A percentile compares a stretch with the other conserved stretches of the same genome.
Conservation (phyloP, 2,113 vertebrate genomes). For the Pachypanchax playfairii region DNA sequence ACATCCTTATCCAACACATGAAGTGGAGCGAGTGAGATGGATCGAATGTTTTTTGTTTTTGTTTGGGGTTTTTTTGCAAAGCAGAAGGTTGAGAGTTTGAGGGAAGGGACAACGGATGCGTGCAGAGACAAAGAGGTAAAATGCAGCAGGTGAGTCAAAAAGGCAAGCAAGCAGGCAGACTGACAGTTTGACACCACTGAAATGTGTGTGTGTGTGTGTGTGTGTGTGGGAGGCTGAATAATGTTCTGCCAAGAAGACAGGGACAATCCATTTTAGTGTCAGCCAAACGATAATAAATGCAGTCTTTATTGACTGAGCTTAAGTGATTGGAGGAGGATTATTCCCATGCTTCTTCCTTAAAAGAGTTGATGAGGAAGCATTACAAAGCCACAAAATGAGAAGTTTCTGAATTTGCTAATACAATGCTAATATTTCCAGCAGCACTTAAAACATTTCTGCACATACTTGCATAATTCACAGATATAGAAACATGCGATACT, state of each 20-base stretch:
- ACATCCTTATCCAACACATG: slow-evolving; percentile 91
- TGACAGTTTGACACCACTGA: slow-evolving; percentile 28
- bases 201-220: neutral
- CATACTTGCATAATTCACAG: slow-evolving; percentile 2
- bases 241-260: slow-evolving; percentile 60
- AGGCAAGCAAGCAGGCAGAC: slow-evolving; percentile 62
- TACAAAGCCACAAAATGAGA: slow-evolving; percentile 32
- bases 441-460: slow-evolving; percentile 7
- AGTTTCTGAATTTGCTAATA: slow-evolving; percentile 24
- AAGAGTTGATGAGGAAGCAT: slow-evolving; percentile 30
- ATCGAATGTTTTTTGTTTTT: slow-evolving; percentile 42
- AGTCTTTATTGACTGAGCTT: slow-evolving; percentile 40
- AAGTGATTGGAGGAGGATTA: slow-evolving; percentile 37
- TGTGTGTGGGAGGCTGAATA: slow-evolving; percentile 38
- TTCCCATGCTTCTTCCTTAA: slow-evolving; percentile 52
- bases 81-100: slow-evolving; percentile 51
- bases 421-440: slow-evolving; percentile 13
- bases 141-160: slow-evolving; percentile 75
- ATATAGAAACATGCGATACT: neutral
- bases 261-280: slow-evolving; percentile 48
- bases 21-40: slow-evolving; percentile 63
- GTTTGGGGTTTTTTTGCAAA: slow-evolving; percentile 45
- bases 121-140: slow-evolving; percentile 81
- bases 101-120: slow-evolving; percentile 40
- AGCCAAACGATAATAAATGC: slow-evolving; percentile 54